phyloP scores from a whole-genome alignment of 1,140 invertebrate genomes.

The Apocrypta bakeri region DNA sequence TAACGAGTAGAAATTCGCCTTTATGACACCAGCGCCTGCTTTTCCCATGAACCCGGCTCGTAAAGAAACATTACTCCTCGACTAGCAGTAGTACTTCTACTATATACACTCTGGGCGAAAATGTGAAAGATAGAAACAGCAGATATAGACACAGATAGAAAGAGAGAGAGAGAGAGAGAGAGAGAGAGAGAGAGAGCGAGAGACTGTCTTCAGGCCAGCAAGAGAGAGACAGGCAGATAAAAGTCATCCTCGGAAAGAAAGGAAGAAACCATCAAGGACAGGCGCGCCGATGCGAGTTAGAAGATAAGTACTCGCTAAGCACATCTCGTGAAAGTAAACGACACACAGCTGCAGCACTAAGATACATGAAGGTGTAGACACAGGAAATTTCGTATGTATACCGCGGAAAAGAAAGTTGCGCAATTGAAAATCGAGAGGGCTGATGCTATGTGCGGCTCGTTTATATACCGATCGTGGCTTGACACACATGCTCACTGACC shows the following conservation, averaged over 20 bases:
- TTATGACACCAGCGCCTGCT: conserved; percentile 32
- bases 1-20: conserved; percentile 44
- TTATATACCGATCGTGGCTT: conserved; percentile 51
- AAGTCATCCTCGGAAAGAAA: neutral
- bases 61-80: conserved; percentile 6
- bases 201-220: too few species aligned
- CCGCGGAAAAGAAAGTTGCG: conserved; percentile 53
- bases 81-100: neutral
- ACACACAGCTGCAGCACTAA: neutral
- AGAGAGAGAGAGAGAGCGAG: neutral
- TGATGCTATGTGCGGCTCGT: conserved; percentile 48
- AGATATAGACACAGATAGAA: neutral
- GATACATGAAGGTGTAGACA: neutral
- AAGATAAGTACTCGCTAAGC: neutral
- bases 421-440: conserved; percentile 54
- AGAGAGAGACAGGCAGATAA: neutral
- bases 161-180: neutral
- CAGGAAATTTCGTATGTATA: neutral
- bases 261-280: conserved; percentile 5
- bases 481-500: conserved; percentile 57
- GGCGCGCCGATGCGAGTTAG: conserved; percentile 2
- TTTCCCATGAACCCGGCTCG: conserved; percentile 39
- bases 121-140: conserved; percentile 34
- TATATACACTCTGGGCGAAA: conserved; percentile 19
- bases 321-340: conserved; percentile 26